Evolutionary conservation across 2,113 vertebrate species (phyloP), one percentile per base, ranked within the genome.

Genomic region (Zosterops borbonicus): DNA sequence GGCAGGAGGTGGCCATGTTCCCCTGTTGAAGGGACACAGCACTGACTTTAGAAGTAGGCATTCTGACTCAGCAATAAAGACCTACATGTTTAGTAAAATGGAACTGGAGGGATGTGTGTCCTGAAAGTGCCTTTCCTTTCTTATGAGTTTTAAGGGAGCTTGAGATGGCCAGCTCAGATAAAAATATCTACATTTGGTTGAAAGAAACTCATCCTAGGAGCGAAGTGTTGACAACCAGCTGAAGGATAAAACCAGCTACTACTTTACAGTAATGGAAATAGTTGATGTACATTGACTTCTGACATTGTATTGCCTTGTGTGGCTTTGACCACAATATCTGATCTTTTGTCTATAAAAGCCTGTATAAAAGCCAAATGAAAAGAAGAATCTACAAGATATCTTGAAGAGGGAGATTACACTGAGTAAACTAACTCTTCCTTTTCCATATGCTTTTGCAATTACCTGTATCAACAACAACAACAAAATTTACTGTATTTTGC

Each of bases 1-100:
- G 39, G 58, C 49, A 64, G 67, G 11, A 64, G 42, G 18, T 35
- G 27, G 8, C 20, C 0, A 0, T 21, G 9, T n/a, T 65, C 6
- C 17, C 13, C 9, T 17, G 4, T 0, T 16, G 59, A 73, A 65
- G 46, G 12, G 28, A 14, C 9, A 22, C 6, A 58, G 22, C 29
- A 6, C 29, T 29, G 29, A 18, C 53, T 80, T 59, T 37, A 52
- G 49, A 64, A 52, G 4, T 12, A n/a, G 14, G 3, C 14, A 46
- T 31, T 25, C n/a, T 83, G 50, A 71, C 21, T 60, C 44, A 53
- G 28, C n/a, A 47, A 7, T 67, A 46, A 59, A 59, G 9, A 8
- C 20, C 29, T 31, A 42, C 6, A 8, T 3, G 5, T 42, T 63
- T 47, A 68, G 15, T 64, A 52, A 73, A 83, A 68, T 23, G 11